These are phyloP conservation scores for Trissolcus basalis DNA, from an alignment of 1,140 invertebrate species.

Conservation along the genomic window DNA sequence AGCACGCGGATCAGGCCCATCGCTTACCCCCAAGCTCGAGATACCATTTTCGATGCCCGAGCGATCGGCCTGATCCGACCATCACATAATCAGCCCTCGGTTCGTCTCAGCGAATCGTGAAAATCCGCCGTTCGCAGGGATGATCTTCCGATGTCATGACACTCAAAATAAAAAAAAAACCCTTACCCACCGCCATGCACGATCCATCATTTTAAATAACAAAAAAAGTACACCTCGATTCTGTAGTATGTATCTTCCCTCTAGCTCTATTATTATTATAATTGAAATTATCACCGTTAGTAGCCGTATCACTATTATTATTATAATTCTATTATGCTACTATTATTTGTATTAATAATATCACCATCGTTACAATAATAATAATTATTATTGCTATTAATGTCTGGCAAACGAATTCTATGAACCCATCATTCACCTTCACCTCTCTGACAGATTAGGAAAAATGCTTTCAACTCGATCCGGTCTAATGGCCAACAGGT, in stretches of 20 bases:
- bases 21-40: constrained; percentile 2
- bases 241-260: constrained; percentile 59
- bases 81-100: constrained; percentile 34
- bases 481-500: constrained; percentile 2
- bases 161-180: constrained; percentile 13
- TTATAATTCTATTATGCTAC: constrained; percentile 63
- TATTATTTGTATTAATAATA: constrained; percentile 75
- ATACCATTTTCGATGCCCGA: not conserved
- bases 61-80: constrained; percentile 46
- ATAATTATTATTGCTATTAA: constrained; percentile 73
- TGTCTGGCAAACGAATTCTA: constrained; percentile 37
- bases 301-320: constrained; percentile 70
- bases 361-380: constrained; percentile 74
- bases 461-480: constrained; percentile 25
- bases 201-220: constrained; percentile 56
- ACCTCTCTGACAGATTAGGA: constrained; percentile 10
- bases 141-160: constrained; percentile 45
- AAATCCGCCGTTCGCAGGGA: constrained; percentile 63
- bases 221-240: constrained; percentile 39
- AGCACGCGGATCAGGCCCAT: constrained; percentile 20
- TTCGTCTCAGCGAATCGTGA: constrained; percentile 66
- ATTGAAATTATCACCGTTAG: constrained; percentile 64
- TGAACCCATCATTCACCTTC: constrained; percentile 22
- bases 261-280: constrained; percentile 54
- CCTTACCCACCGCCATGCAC: constrained; percentile 54